These are phyloP conservation scores for Melanostoma scalare DNA, from an alignment of 2,888 invertebrate species.

Conservation along the genomic window DNA sequence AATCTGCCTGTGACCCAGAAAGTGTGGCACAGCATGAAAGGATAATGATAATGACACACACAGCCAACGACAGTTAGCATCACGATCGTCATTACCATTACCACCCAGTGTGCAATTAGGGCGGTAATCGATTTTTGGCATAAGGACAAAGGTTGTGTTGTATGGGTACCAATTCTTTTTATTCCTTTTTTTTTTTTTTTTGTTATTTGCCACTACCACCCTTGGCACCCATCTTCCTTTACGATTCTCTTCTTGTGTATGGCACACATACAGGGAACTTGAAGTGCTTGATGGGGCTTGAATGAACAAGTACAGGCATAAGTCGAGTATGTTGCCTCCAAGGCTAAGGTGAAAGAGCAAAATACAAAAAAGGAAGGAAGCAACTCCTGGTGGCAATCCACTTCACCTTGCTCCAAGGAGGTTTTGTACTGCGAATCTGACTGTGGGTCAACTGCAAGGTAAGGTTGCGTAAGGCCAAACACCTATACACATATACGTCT, in stretches of 20 bases:
- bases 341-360: conserved; percentile 53
- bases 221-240: conserved; percentile 4
- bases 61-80: conserved; percentile 48
- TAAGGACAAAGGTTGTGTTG: conserved; percentile 47
- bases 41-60: conserved; percentile 65
- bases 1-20: conserved; percentile 68
- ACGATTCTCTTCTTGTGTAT: neutral
- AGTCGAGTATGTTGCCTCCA: conserved; percentile 34
- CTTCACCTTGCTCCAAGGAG: conserved; percentile 63
- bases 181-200: conserved; percentile 2
- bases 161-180: neutral
- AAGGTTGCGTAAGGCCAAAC: neutral
- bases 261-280: conserved; percentile 5
- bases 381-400: conserved; percentile 34
- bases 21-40: conserved; percentile 61
- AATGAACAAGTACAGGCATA: conserved; percentile 25
- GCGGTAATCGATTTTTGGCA: conserved; percentile 65
- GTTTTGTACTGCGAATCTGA: neutral
- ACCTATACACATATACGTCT: no score
- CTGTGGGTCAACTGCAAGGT: conserved; percentile 51
- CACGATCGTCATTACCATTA: conserved; percentile 11
- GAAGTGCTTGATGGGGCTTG: conserved; percentile 13
- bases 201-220: neutral
- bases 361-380: conserved; percentile 28
- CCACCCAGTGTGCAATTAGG: conserved; percentile 60